Evolutionary conservation across 2,113 vertebrate genomes (phyloP), one percentile per base, ranked within the genome.

Genomic region (Cervus canadensis): DNA sequence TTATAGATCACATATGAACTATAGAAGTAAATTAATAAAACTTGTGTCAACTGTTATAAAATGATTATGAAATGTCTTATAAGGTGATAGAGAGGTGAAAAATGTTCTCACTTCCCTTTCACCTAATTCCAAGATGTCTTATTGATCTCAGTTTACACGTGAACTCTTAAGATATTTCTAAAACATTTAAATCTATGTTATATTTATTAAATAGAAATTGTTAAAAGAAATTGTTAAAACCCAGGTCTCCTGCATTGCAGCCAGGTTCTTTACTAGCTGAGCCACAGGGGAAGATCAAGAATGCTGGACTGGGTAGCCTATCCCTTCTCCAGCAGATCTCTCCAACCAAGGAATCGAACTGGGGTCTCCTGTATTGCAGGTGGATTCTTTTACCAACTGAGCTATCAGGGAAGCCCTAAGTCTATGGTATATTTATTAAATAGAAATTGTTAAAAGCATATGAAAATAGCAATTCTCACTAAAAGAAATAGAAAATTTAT

Each of bases 1-100:
- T 33, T 48, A 91, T 17, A 64, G 45, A 40, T 91, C 43, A 79
- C 8, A 9, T 50, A 11, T 71, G 81, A 43, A 11, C 64, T 91
- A 28, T 16, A n/a, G 16, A 92, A 90, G 28, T 71, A 45, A 78
- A 16, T 78, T 30, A 92, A 52, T 92, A 79, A 87, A 93, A 91
- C 16, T 50, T 92, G 28, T n/a, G 1, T 71, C 91, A 36, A 45
- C n/a, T 43, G 30, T 45, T 54, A 28, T 5, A 76, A 82, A 94
- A 57, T 19, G 74, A 54, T 90, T 45, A 36, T 67, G 7, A 94
- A 89, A 64, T 33, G 30, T 43, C 30, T 40, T 88, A 19, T 15
- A 56, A 71, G 12, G 6, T 83, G 9, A 60, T n/a, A 71, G 9
- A 83, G 89, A 60, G 76, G 30, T 25, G 19, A 60, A 57, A 92